Evolutionary conservation across 2,113 vertebrate genomes (phyloP).

Genomic region (Desmodus rotundus): DNA sequence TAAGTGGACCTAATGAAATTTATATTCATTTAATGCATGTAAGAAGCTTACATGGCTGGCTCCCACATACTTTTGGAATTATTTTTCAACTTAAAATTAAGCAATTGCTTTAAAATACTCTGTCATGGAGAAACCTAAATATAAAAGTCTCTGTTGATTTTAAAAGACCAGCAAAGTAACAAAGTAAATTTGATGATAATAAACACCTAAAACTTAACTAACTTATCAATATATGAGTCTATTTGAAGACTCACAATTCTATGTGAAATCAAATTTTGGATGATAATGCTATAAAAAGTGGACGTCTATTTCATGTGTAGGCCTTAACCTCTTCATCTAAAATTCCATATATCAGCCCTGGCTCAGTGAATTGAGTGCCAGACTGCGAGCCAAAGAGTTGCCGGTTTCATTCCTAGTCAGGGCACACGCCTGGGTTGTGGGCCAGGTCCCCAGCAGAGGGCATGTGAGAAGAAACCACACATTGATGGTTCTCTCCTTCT

Average conservation of each 20-base stretch:
- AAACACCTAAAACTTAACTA: slow-evolving; percentile 4
- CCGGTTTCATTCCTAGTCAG: too few species aligned
- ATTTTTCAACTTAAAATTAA: slow-evolving; percentile 40
- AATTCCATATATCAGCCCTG: background rate
- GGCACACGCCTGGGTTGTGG: too few species aligned
- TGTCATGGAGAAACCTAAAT: background rate
- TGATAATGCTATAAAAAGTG: slow-evolving; percentile 12
- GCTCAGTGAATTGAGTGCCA: too few species aligned
- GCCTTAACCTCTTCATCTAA: background rate
- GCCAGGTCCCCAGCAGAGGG: too few species aligned
- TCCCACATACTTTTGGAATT: slow-evolving; percentile 7
- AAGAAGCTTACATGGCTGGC: background rate
- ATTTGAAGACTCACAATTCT: slow-evolving; percentile 10
- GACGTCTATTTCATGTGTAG: background rate
- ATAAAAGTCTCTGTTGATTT: background rate
- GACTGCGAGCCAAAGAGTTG: too few species aligned
- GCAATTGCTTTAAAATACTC: background rate
- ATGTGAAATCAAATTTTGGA: background rate
- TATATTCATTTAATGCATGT: slow-evolving; percentile 27
- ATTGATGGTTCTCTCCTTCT: too few species aligned
- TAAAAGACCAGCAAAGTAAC: background rate
- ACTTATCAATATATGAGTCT: background rate
- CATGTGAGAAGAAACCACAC: too few species aligned
- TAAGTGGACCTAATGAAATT: slow-evolving; percentile 20
- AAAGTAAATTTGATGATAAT: background rate